A percentile compares a stretch with the other conserved stretches of the same genome.
phyloP scores from a whole-genome alignment of 2,113 vertebrate genomes.

The Melanotaenia duboulayi region DNA sequence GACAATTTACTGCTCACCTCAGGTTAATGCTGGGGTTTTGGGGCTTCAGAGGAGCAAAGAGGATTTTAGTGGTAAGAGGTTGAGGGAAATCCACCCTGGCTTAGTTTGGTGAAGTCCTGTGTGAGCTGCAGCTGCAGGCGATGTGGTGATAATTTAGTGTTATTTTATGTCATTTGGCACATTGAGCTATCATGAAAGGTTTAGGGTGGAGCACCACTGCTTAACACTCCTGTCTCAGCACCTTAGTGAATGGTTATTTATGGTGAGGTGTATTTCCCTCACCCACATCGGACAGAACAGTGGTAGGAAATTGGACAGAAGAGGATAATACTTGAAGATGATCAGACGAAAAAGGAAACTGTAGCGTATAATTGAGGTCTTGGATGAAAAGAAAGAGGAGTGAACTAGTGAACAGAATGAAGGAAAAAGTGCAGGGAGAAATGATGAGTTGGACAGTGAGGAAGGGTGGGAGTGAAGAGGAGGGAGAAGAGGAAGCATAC shows the following conservation, averaged over 20 bases:
- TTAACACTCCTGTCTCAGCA: conserved; percentile 34
- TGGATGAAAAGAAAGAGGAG: conserved; percentile 18
- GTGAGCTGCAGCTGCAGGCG: conserved; percentile 55
- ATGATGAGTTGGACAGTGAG: conserved; percentile 32
- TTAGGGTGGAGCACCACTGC: conserved; percentile 52
- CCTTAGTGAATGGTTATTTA: conserved; percentile 37
- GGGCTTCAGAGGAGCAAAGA: conserved; percentile 14
- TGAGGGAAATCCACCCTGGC: conserved; percentile 4
- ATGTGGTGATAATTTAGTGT: conserved; percentile 59
- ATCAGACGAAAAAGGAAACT: conserved; percentile 8
- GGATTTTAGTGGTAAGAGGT: conserved; percentile 11
- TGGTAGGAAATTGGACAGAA: conserved; percentile 6
- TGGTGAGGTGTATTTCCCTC: conserved; percentile 33
- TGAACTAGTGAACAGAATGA: conserved; percentile 5
- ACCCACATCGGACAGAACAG: conserved; percentile 2
- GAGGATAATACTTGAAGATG: conserved; percentile 3
- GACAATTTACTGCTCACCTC: not conserved
- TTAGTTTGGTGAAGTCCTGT: conserved; percentile 12
- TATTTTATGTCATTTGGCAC: conserved; percentile 53
- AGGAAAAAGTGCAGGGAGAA: not conserved
- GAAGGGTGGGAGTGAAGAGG: conserved; percentile 4
- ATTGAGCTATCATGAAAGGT: conserved; percentile 55
- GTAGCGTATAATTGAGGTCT: conserved; percentile 48
- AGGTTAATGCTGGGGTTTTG: not conserved
- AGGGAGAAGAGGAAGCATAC: conserved; percentile 20